Percentiles rank a stretch among this genome's conserved stretches.
Conservation (phyloP, 2,113 vertebrate species). For the Otis tarda region DNA sequence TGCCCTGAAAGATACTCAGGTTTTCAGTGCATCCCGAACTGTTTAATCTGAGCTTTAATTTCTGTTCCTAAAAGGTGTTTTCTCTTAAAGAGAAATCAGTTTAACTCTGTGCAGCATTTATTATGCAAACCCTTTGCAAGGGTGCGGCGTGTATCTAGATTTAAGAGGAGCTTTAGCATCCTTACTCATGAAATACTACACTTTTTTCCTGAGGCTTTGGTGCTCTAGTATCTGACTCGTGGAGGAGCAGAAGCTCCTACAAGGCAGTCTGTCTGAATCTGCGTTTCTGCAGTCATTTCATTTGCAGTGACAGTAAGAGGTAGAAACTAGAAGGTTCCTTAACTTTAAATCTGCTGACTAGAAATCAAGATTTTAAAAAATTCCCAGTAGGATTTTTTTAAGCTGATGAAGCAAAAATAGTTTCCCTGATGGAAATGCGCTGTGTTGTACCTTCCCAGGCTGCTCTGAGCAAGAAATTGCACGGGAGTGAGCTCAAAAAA, state of each 20-base stretch:
- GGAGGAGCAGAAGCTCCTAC: not conserved
- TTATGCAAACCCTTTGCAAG: not conserved
- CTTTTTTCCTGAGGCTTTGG: not conserved
- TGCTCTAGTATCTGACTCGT: not conserved
- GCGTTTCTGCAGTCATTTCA: not conserved
- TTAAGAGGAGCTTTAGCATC: not conserved
- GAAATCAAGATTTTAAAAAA: not conserved
- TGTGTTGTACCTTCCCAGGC: not conserved
- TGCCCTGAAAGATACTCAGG: not conserved
- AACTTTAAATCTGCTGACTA: not conserved
- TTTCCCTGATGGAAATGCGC: not conserved
- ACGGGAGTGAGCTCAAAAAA: not conserved
- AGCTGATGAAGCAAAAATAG: not conserved
- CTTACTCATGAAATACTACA: not conserved
- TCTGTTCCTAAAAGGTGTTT: not conserved
- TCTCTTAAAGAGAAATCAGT: fast-evolving
- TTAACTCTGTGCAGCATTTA: not conserved
- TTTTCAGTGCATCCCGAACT: not conserved
- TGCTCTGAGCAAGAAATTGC: not conserved
- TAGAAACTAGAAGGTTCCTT: not conserved
- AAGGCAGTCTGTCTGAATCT: not conserved
- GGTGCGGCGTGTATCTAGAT: not conserved
- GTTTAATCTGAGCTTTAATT: not conserved
- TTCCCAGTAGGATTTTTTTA: not conserved
- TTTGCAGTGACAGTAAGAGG: not conserved